These are phyloP conservation scores for Salpingus planirostris DNA, from an alignment of 2,888 invertebrate species.

Conservation along the genomic window DNA sequence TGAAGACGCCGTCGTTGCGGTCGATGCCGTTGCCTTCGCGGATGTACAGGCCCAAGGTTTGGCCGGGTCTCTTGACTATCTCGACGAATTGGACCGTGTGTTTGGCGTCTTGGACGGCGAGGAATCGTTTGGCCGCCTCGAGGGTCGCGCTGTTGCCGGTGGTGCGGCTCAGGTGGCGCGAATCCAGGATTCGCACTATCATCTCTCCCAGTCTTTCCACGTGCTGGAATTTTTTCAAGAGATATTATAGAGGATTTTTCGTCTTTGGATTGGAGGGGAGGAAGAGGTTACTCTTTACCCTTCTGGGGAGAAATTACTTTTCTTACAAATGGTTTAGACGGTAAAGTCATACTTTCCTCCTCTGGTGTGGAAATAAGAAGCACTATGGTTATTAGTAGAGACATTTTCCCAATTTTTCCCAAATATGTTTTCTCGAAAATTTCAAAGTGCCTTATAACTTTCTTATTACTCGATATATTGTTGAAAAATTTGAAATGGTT, in stretches of 20 bases:
- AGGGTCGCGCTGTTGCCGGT: conserved; percentile 53
- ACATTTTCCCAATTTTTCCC: too few species aligned
- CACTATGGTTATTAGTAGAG: too few species aligned
- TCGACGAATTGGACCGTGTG: conserved; percentile 83
- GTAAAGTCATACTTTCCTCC: too few species aligned
- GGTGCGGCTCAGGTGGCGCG: conserved; percentile 77
- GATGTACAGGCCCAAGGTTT: conserved; percentile 95
- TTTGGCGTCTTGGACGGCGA: conserved; percentile 61
- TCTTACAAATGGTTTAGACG: too few species aligned
- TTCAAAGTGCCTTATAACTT: too few species aligned
- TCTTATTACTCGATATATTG: too few species aligned
- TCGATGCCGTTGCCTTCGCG: conserved; percentile 98
- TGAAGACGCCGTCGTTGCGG: conserved; percentile 93
- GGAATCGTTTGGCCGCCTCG: conserved; percentile 81
- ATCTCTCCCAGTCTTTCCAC: conserved; percentile 91
- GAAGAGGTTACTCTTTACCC: too few species aligned
- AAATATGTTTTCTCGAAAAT: too few species aligned
- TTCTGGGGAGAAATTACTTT: too few species aligned
- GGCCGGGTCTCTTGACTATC: conserved; percentile 97
- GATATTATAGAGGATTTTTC: not conserved
- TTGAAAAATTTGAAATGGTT: too few species aligned
- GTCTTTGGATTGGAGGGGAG: not conserved
- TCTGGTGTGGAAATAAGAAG: too few species aligned
- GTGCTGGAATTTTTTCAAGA: conserved; percentile 31
- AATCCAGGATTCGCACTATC: conserved; percentile 86